Evolutionary conservation across 2,888 invertebrate genomes (phyloP).

Genomic region (Lycia hirtaria): DNA sequence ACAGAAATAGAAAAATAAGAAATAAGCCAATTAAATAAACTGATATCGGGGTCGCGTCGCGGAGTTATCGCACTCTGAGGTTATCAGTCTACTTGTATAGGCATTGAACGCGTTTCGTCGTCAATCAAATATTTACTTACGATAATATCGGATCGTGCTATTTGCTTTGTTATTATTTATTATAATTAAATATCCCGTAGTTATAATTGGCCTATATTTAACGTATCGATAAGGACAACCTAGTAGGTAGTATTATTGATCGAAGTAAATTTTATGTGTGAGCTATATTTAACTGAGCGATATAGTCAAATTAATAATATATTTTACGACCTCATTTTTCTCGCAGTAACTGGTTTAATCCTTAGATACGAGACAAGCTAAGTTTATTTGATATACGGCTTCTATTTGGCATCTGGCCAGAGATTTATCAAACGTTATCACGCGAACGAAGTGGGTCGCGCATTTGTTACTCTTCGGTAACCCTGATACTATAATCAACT

Average conservation of each 20-base stretch:
- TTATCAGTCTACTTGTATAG: slow-evolving; percentile 34
- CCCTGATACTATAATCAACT: slow-evolving; percentile 53
- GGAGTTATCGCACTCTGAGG: slow-evolving; percentile 33
- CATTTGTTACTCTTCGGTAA: slow-evolving; percentile 37
- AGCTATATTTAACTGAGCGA: too few species aligned
- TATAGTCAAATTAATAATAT: too few species aligned
- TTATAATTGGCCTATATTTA: not conserved
- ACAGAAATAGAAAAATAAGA: slow-evolving; percentile 27
- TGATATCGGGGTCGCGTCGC: slow-evolving; percentile 22
- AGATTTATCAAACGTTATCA: slow-evolving; percentile 47
- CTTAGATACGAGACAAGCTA: slow-evolving; percentile 28
- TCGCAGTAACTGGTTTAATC: slow-evolving; percentile 6
- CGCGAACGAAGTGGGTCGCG: slow-evolving; percentile 44
- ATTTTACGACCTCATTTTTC: slow-evolving; percentile 13
- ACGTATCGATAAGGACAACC: too few species aligned
- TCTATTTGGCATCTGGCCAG: slow-evolving; percentile 37
- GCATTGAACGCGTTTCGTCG: slow-evolving; percentile 17
- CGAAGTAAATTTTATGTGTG: too few species aligned
- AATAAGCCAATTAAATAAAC: slow-evolving; percentile 27
- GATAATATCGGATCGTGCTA: slow-evolving; percentile 10
- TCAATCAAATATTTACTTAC: slow-evolving; percentile 28
- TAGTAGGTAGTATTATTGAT: not conserved
- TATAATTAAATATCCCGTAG: not conserved
- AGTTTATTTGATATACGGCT: slow-evolving; percentile 22
- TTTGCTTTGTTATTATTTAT: slow-evolving; percentile 14